phyloP scores from a whole-genome alignment of 2,797 vertebrate genomes.

The Cyclopterus lumpus region DNA sequence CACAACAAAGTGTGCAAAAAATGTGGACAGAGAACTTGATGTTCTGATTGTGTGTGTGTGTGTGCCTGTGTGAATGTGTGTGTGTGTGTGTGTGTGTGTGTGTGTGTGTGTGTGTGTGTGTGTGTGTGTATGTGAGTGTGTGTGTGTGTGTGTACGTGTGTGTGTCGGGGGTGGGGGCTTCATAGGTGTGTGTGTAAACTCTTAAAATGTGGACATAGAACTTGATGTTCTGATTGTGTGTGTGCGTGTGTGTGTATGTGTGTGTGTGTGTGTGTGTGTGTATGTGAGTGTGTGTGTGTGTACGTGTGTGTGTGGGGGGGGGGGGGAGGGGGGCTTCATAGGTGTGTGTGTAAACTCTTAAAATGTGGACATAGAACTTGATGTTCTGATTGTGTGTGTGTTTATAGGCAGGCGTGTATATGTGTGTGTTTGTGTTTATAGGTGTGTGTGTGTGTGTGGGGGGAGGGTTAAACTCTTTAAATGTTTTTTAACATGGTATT shows the following conservation, averaged over 20 bases:
- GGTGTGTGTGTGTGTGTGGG: neutral
- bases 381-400: constrained; percentile 50
- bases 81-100: constrained; percentile 19
- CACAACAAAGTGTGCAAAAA: constrained; percentile 73
- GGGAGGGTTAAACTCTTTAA: constrained; percentile 10
- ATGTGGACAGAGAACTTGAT: constrained; percentile 60
- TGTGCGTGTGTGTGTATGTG: constrained; percentile 10
- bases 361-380: constrained; percentile 44
- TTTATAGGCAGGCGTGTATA: neutral
- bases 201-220: constrained; percentile 37
- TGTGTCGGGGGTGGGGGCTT: constrained; percentile 5
- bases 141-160: constrained; percentile 17
- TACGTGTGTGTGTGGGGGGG: too few relatives aligned
- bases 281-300: neutral
- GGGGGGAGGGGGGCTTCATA: neutral
- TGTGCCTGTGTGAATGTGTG: constrained; percentile 20
- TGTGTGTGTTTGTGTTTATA: constrained; percentile 30
- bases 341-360: neutral
- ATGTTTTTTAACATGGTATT: constrained; percentile 49
- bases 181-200: neutral
- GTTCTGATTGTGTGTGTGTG: constrained; percentile 49
- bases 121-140: constrained; percentile 14
- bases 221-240: constrained; percentile 54
- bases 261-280: constrained; percentile 28
- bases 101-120: neutral